These are phyloP conservation scores for Drosophila paracracens DNA, from an alignment of 2,888 invertebrate genomes.

Conservation along the genomic window DNA sequence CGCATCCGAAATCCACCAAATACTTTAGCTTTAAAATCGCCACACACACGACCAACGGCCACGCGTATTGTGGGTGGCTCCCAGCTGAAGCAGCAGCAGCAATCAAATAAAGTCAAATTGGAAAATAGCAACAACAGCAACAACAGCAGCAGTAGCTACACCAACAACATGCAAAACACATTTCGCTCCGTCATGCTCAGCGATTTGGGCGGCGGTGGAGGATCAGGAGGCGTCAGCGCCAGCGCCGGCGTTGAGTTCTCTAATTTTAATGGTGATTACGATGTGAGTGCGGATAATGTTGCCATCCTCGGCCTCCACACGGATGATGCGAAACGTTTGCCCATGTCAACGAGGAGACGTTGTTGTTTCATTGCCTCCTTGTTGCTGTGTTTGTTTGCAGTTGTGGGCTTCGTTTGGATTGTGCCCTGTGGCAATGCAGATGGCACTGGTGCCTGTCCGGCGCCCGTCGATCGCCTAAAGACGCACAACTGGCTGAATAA, in stretches of 20 bases:
- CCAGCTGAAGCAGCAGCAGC: slow-evolving; percentile 53
- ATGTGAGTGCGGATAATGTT: slow-evolving; percentile 84
- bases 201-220: slow-evolving; percentile 67
- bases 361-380: slow-evolving; percentile 90
- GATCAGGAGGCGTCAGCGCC: slow-evolving; percentile 29
- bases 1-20: slow-evolving; percentile 73
- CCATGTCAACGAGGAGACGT: slow-evolving; percentile 89
- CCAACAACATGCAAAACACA: slow-evolving; percentile 82
- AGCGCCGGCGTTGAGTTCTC: slow-evolving; percentile 77
- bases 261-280: slow-evolving; percentile 83
- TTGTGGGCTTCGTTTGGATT: slow-evolving; percentile 91
- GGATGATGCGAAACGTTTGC: slow-evolving; percentile 85
- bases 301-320: slow-evolving; percentile 80
- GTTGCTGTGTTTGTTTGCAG: slow-evolving; percentile 89
- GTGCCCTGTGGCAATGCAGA: slow-evolving; percentile 88
- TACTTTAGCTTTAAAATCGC: slow-evolving; percentile 63
- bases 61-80: slow-evolving; percentile 47
- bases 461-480: slow-evolving; percentile 86
- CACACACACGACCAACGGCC: slow-evolving; percentile 56
- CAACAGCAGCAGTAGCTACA: slow-evolving; percentile 64
- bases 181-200: slow-evolving; percentile 84
- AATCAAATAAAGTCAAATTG: slow-evolving; percentile 13
- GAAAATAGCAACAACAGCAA: slow-evolving; percentile 53
- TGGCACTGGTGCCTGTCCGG: slow-evolving; percentile 89
- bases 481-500: slow-evolving; percentile 89